Evolutionary conservation across 2,797 vertebrate species (phyloP).

Genomic region (Gallinago stenura): DNA sequence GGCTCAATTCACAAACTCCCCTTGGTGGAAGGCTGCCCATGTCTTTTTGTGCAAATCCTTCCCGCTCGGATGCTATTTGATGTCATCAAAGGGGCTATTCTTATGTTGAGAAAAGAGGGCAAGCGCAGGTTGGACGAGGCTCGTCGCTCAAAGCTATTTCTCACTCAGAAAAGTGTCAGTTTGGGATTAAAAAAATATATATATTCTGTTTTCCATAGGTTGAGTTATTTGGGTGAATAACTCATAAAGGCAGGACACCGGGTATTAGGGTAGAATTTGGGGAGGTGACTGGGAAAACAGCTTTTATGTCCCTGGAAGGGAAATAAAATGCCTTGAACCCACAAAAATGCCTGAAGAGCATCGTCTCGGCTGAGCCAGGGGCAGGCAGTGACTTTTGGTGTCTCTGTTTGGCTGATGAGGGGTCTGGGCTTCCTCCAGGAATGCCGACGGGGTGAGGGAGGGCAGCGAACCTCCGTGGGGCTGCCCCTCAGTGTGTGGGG

Average conservation of each 20-base stretch:
- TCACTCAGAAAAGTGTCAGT: background rate
- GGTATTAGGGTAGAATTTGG: background rate
- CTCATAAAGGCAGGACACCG: background rate
- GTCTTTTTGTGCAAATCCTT: background rate
- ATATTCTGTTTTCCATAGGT: background rate
- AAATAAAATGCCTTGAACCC: background rate
- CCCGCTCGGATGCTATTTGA: background rate
- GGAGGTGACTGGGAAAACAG: background rate
- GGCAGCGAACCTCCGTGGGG: accelerated
- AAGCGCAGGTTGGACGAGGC: background rate
- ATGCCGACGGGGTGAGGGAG: background rate
- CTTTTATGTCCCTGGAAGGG: background rate
- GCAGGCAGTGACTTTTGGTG: background rate
- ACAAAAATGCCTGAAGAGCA: background rate
- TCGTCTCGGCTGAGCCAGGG: accelerated
- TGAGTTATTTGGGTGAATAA: background rate
- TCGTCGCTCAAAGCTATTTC: background rate
- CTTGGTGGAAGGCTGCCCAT: background rate
- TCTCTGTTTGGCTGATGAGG: accelerated
- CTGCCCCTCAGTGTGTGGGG: background rate
- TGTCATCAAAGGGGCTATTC: conserved; percentile 29
- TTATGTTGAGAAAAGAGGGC: background rate
- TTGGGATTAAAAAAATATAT: background rate
- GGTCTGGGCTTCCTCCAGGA: background rate
- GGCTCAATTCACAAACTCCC: background rate